Evolutionary conservation across 2,797 vertebrate genomes (phyloP).

Genomic region (Lates japonicus): DNA sequence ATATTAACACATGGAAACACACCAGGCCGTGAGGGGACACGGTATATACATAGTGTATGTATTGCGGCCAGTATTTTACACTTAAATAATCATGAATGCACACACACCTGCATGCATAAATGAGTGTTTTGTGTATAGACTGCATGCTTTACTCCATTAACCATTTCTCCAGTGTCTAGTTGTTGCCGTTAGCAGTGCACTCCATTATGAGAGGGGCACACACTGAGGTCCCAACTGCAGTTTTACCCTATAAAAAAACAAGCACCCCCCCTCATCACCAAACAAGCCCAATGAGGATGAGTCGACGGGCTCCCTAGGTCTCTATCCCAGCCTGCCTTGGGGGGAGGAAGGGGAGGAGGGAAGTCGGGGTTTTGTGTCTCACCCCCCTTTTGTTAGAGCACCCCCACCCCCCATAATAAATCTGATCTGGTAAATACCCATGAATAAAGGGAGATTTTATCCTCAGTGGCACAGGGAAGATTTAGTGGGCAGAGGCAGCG

Average conservation of each 20-base stretch:
- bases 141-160: not conserved
- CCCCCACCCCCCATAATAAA: slow-evolving; percentile 82
- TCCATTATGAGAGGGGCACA: slow-evolving; percentile 35
- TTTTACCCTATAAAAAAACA: slow-evolving; percentile 38
- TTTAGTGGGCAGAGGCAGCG: slow-evolving; percentile 83
- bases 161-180: not conserved
- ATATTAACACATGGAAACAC: slow-evolving; percentile 66
- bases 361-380: slow-evolving; percentile 63
- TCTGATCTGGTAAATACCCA: slow-evolving; percentile 88
- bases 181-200: slow-evolving; percentile 11
- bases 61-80: slow-evolving; percentile 3
- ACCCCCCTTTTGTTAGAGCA: slow-evolving; percentile 82
- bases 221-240: slow-evolving; percentile 28
- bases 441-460: slow-evolving; percentile 88
- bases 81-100: not conserved
- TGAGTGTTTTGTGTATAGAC: slow-evolving; percentile 7
- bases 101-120: slow-evolving; percentile 7
- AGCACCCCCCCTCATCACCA: slow-evolving; percentile 1
- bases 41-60: not conserved
- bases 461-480: slow-evolving; percentile 83
- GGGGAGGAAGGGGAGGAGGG: slow-evolving; percentile 45
- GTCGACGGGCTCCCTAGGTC: slow-evolving; percentile 55
- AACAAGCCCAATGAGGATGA: slow-evolving; percentile 67
- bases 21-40: slow-evolving; percentile 73
- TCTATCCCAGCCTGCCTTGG: slow-evolving; percentile 64